Conservation (phyloP, 2,113 vertebrate genomes). For the Empidonax alnorum region DNA sequence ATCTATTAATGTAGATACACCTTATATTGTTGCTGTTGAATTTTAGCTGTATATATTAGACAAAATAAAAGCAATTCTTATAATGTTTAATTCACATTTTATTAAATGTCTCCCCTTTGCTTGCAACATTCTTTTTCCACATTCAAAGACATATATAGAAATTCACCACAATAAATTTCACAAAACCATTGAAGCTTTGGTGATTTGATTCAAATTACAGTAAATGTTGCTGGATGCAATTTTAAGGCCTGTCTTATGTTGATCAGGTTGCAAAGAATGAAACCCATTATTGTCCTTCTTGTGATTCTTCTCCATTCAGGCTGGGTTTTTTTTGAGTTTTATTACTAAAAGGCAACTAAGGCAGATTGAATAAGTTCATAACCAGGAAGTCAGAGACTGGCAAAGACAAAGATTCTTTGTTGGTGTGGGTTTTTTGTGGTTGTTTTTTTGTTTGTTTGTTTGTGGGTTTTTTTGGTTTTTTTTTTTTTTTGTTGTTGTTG, state of each 20-base stretch:
- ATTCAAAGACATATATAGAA: not conserved
- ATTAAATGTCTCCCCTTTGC: not conserved
- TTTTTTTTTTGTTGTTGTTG: no score
- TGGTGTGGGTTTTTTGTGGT: no score
- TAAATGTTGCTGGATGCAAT: not conserved
- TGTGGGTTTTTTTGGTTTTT: no score
- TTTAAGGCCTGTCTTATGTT: not conserved
- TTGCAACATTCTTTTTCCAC: not conserved
- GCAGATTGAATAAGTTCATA: not conserved
- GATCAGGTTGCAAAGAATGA: not conserved
- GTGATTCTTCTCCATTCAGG: not conserved
- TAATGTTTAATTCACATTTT: not conserved
- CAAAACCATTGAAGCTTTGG: not conserved
- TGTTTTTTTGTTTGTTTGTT: no score
- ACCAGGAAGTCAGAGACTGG: not conserved
- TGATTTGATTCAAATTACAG: not conserved
- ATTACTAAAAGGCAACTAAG: not conserved
- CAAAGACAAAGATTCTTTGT: not conserved
- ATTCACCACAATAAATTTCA: not conserved
- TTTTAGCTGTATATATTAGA: not conserved
- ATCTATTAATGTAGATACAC: not conserved
- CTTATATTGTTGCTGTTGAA: not conserved
- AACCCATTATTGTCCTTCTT: not conserved
- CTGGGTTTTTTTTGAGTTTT: not conserved
- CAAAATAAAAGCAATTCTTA: not conserved